Conservation (phyloP, 2,888 invertebrate genomes). For the Smittia sp. region DNA sequence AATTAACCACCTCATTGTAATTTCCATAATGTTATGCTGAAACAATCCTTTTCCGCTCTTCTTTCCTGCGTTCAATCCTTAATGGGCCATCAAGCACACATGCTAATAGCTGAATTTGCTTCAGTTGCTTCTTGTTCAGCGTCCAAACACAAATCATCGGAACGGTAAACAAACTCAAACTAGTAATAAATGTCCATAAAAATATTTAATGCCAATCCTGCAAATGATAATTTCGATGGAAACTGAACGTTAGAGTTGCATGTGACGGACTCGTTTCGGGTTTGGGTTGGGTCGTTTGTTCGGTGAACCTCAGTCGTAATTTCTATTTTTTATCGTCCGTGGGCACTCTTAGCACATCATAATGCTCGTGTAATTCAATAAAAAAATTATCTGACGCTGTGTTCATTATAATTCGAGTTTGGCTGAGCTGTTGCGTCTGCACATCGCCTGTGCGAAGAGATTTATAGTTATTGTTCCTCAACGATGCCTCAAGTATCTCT, state of each 20-base stretch:
- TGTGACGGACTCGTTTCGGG: constrained; percentile 7
- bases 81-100: constrained; percentile 36
- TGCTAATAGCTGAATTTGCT: constrained; percentile 28
- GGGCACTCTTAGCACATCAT: neutral
- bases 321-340: neutral
- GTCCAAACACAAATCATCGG: constrained; percentile 7
- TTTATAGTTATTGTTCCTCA: constrained; percentile 14
- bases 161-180: neutral
- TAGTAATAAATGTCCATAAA: constrained; percentile 34
- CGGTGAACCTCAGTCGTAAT: neutral
- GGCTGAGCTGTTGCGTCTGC: constrained; percentile 17
- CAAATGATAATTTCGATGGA: constrained; percentile 20
- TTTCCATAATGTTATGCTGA: neutral
- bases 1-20: neutral
- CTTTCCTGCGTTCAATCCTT: neutral
- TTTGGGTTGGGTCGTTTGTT: neutral
- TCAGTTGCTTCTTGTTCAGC: neutral
- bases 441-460: constrained; percentile 2
- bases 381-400: neutral
- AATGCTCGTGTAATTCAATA: constrained; percentile 8
- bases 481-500: neutral
- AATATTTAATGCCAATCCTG: constrained; percentile 28
- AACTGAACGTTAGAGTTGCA: constrained; percentile 27
- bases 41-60: constrained; percentile 38
- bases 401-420: constrained; percentile 21